Evolutionary conservation across 2,113 vertebrate genomes (phyloP).

Genomic region (Crotalus viridis): DNA sequence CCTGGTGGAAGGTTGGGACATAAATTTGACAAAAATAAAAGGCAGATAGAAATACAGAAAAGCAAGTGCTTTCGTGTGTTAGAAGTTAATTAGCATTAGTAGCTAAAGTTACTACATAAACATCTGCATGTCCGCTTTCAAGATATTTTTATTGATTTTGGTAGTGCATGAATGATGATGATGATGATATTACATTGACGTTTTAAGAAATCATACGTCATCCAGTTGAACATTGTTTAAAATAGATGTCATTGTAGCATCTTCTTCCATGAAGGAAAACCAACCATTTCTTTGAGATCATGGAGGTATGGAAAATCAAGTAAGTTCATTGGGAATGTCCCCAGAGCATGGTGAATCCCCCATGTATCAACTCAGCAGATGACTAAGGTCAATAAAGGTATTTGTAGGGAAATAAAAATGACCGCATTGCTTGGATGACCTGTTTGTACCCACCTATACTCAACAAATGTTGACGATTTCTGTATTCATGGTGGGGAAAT

Average conservation of each 20-base stretch:
- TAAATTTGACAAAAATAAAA: background rate
- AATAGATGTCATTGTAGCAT: background rate
- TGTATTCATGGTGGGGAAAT: background rate
- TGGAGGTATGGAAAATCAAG: accelerated
- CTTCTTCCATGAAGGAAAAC: background rate
- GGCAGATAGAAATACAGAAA: background rate
- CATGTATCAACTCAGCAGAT: background rate
- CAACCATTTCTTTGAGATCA: background rate
- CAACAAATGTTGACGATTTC: background rate
- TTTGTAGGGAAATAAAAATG: background rate
- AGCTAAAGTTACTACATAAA: background rate
- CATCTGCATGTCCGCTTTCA: background rate
- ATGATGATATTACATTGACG: background rate
- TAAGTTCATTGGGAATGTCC: accelerated
- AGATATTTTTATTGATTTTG: background rate
- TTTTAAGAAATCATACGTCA: background rate
- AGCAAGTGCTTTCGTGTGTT: background rate
- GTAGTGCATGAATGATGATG: background rate
- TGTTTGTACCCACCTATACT: background rate
- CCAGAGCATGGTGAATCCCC: accelerated
- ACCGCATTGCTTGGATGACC: background rate
- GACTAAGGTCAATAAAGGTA: background rate
- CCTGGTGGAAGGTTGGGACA: background rate
- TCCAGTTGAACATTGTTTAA: background rate
- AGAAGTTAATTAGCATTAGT: background rate